These are phyloP conservation scores for Oegoconia quadripuncta DNA, from an alignment of 2,888 invertebrate genomes.

Conservation along the genomic window DNA sequence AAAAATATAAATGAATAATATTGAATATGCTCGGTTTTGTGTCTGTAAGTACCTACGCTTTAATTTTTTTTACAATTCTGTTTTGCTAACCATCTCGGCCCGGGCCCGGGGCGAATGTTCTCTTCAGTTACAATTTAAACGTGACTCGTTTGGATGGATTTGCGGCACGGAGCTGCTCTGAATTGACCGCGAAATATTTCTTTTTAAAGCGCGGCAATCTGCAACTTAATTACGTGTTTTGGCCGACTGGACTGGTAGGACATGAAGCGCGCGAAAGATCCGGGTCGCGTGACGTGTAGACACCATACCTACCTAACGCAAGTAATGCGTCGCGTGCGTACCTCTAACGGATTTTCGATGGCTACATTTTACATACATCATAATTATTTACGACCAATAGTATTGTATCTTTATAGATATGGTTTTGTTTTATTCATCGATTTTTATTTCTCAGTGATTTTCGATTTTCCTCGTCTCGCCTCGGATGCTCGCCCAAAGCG, in stretches of 20 bases:
- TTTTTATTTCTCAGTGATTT: slow-evolving; percentile 20
- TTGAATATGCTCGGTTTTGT: no score
- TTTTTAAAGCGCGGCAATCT: slow-evolving; percentile 18
- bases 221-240: slow-evolving; percentile 39
- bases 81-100: no score
- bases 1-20: no score
- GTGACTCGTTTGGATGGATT: slow-evolving; percentile 5
- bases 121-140: background rate
- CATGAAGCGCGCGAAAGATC: slow-evolving; percentile 49
- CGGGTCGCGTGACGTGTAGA: slow-evolving; percentile 46
- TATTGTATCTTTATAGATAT: slow-evolving; percentile 1
- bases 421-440: slow-evolving; percentile 4
- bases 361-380: slow-evolving; percentile 7
- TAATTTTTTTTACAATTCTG: background rate
- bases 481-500: slow-evolving; percentile 35
- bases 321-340: slow-evolving; percentile 24
- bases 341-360: slow-evolving; percentile 24
- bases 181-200: slow-evolving; percentile 23
- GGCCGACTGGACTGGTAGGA: slow-evolving; percentile 26
- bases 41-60: no score
- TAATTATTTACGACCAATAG: slow-evolving; percentile 11
- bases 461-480: slow-evolving; percentile 37
- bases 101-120: background rate
- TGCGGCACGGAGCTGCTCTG: slow-evolving; percentile 15
- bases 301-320: no score